Conservation (phyloP, 2,113 vertebrate species). For the Pholis gunnellus region DNA sequence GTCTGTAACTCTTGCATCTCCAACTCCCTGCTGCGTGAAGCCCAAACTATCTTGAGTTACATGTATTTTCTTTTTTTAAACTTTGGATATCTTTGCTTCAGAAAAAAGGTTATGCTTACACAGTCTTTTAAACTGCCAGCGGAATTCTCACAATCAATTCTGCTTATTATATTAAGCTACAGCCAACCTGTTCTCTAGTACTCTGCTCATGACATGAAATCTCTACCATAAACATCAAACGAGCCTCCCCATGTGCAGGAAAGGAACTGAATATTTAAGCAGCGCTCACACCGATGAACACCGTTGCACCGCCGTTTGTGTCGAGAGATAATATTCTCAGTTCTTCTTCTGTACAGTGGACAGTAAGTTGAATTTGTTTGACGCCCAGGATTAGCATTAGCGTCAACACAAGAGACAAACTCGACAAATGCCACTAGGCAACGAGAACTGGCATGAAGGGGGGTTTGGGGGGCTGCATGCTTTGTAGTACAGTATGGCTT, state of each 20-base stretch:
- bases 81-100: constrained; percentile 33
- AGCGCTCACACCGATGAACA: constrained; percentile 62
- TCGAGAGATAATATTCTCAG: constrained; percentile 72
- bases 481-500: constrained; percentile 45
- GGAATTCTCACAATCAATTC: constrained; percentile 42
- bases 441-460: constrained; percentile 36
- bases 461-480: constrained; percentile 1
- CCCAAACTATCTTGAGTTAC: constrained; percentile 37
- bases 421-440: constrained; percentile 52
- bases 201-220: constrained; percentile 59
- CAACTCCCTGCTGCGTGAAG: constrained; percentile 51
- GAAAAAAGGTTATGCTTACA: background rate
- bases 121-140: constrained; percentile 23
- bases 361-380: constrained; percentile 72
- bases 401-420: constrained; percentile 70
- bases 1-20: constrained; percentile 46
- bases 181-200: constrained; percentile 42
- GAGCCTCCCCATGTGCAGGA: constrained; percentile 26
- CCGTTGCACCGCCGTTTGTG: constrained; percentile 62
- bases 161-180: constrained; percentile 40
- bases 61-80: constrained; percentile 28
- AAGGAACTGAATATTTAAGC: constrained; percentile 62
- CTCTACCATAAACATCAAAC: constrained; percentile 63
- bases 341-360: constrained; percentile 68
- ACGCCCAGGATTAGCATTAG: constrained; percentile 77